Evolutionary conservation across 1,140 invertebrate species (phyloP), one percentile per base, ranked within the genome.

Genomic region (Agraylea sexmaculata): DNA sequence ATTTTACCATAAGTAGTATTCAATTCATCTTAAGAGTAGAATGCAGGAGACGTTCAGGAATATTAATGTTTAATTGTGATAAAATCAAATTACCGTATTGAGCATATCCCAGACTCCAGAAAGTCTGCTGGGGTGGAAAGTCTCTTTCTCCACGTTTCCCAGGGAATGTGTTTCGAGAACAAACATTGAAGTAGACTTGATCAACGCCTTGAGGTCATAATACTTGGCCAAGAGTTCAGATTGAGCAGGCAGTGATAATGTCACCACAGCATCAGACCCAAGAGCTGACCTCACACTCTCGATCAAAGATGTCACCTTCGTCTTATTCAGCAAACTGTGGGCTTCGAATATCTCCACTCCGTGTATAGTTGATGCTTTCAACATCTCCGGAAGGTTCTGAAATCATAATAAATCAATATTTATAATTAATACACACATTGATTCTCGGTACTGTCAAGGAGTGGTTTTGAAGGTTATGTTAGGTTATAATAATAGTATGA

Each of bases 41-140:
- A n/a, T n/a, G n/a, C 21, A 37, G 25, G 13, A 38, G 15, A 25
- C 15, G 17, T 13, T 21, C 7, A 18, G 3, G 16, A 16, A 18
- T 6, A 34, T 34, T 12, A 13, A 18, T 34, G 3, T 16, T 34
- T 15, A 12, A 6, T 25, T 8, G 12, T 37, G n/a, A 27, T 15
- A 27, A 7, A 18, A 39, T 18, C 31, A n/a, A 34, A 69, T 74
- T 60, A 80, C 78, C 37, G 79, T 77, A 50, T 86, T 86, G 43
- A 80, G 71, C 66, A 84, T 77, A 50, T 85, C 82, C 59, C 78
- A 80, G 15, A 83, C 54, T 2, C 83, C 82, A 59, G 83, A 84
- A 41, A 85, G 58, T 40, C 80, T 60, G 50, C 80, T 81, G 0
- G 80, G 80, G 58, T 86, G 83, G 53, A 77, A 84, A 1, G 80